phyloP scores from a whole-genome alignment of 2,113 vertebrate genomes.

The Osmerus eperlanus region DNA sequence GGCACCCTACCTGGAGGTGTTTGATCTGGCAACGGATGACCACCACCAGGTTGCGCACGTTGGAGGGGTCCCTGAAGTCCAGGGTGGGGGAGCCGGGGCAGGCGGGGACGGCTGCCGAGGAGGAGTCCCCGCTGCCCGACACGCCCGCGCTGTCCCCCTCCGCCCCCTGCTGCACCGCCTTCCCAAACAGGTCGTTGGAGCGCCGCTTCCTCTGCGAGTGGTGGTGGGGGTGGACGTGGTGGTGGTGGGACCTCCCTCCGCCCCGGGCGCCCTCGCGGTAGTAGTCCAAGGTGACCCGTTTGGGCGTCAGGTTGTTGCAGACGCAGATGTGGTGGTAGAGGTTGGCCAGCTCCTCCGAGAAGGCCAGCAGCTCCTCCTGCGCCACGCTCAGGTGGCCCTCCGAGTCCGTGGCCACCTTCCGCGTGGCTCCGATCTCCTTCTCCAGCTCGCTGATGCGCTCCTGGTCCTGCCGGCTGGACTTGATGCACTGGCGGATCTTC shows the following conservation, averaged over 20 bases:
- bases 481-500: constrained; percentile 75
- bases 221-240: constrained; percentile 42
- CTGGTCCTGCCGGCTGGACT: constrained; percentile 73
- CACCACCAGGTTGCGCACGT: constrained; percentile 73
- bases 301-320: constrained; percentile 79
- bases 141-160: constrained; percentile 53
- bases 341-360: constrained; percentile 80
- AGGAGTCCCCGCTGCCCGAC: constrained; percentile 54
- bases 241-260: constrained; percentile 44
- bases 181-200: constrained; percentile 66
- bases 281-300: constrained; percentile 79
- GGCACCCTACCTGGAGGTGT: constrained; percentile 73
- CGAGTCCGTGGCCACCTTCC: constrained; percentile 73
- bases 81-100: constrained; percentile 73
- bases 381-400: constrained; percentile 74
- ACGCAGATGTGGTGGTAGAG: constrained; percentile 83
- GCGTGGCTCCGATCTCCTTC: constrained; percentile 72
- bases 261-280: constrained; percentile 66
- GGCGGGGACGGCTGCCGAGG: constrained; percentile 33
- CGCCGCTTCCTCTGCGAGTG: constrained; percentile 59
- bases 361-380: constrained; percentile 79
- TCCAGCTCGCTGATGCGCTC: constrained; percentile 75
- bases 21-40: constrained; percentile 80
- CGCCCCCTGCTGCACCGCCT: constrained; percentile 60
- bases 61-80: constrained; percentile 78